Percentiles rank a stretch among this genome's conserved stretches.
These are phyloP conservation scores for Lasaia peninsularis DNA, from an alignment of 1,140 invertebrate genomes.

Conservation along the genomic window DNA sequence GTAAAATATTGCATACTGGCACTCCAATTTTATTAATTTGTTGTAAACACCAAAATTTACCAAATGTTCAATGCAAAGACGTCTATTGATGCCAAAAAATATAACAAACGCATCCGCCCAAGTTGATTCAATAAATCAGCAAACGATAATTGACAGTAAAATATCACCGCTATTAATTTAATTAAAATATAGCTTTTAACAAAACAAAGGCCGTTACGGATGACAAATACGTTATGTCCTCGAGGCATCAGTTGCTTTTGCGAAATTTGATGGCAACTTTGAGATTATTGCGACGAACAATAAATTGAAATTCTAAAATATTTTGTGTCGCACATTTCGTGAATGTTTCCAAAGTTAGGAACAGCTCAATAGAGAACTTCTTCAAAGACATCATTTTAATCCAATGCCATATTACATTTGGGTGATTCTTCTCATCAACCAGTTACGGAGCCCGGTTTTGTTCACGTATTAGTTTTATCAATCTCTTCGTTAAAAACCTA, in stretches of 20 bases:
- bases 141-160: constrained; percentile 53
- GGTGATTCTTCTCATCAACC: too few relatives aligned
- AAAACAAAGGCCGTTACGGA: constrained; percentile 48
- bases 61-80: not conserved
- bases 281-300: not conserved
- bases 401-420: too few relatives aligned
- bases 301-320: constrained; percentile 14
- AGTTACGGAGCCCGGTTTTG: too few relatives aligned
- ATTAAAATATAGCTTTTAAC: constrained; percentile 52
- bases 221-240: constrained; percentile 57
- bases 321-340: not conserved
- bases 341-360: not conserved
- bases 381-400: too few relatives aligned
- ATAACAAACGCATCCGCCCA: constrained; percentile 14
- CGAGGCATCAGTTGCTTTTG: constrained; percentile 47
- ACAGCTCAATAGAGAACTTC: not conserved
- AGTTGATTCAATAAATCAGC: constrained; percentile 39
- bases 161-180: constrained; percentile 61
- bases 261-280: constrained; percentile 40
- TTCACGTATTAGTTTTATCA: too few relatives aligned
- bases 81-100: not conserved
- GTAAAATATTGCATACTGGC: too few relatives aligned
- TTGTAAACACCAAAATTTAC: not conserved
- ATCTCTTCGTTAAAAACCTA: too few relatives aligned
- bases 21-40: too few relatives aligned